A percentile compares a stretch with the other conserved stretches of the same genome.
Conservation (phyloP, 1,140 invertebrate genomes). For the Leptopilina boulardi region DNA sequence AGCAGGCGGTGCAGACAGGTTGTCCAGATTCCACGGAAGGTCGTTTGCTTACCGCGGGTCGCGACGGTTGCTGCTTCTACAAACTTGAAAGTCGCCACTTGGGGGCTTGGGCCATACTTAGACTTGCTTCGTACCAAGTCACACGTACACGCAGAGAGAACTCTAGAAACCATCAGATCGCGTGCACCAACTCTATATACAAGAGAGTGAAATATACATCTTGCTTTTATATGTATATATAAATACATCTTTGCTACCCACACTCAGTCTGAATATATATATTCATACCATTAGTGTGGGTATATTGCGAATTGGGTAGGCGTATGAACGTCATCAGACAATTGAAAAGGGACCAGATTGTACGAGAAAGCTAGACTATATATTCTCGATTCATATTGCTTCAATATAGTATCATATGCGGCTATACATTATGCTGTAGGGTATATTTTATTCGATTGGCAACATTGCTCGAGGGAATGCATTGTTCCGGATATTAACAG, state of each 20-base stretch:
- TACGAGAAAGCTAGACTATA: conserved; percentile 54
- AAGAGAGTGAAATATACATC: not conserved
- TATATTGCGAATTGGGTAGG: not conserved
- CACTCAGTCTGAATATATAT: not conserved
- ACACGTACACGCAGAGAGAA: conserved; percentile 15
- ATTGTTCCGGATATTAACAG: too few species aligned
- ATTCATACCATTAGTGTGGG: not conserved
- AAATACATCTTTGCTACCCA: not conserved
- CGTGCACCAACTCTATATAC: not conserved
- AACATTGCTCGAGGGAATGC: too few species aligned
- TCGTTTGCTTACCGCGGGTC: conserved; percentile 76
- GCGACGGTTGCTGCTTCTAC: conserved; percentile 52
- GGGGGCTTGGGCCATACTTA: conserved; percentile 55
- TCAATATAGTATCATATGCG: too few species aligned
- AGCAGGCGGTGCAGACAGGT: conserved; percentile 73
- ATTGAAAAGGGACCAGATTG: conserved; percentile 24
- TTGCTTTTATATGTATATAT: not conserved
- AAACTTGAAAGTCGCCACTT: conserved; percentile 66
- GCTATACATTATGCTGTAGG: too few species aligned
- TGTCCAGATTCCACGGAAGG: conserved; percentile 77
- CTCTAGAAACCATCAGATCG: conserved; percentile 6
- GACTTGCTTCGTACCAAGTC: conserved; percentile 12
- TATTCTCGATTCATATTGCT: too few species aligned
- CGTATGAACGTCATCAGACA: conserved; percentile 18
- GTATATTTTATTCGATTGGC: too few species aligned